Conservation (phyloP, 2,888 invertebrate species). For the Dicyrtomina minuta region DNA sequence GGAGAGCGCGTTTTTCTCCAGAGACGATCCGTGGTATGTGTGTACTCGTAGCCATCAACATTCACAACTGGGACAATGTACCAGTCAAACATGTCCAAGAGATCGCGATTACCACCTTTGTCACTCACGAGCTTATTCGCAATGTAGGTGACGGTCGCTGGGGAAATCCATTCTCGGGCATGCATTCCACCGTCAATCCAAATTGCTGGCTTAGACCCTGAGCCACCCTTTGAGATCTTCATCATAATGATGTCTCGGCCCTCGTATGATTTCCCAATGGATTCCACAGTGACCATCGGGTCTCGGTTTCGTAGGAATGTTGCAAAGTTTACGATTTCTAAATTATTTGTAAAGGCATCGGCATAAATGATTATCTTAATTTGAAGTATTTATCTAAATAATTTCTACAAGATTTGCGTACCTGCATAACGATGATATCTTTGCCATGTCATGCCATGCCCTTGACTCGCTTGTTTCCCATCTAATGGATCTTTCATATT, state of each 20-base stretch:
- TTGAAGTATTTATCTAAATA: constrained; percentile 14
- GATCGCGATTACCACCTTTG: constrained; percentile 57
- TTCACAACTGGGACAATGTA: constrained; percentile 56
- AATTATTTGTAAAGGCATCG: background rate
- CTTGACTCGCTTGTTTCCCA: constrained; percentile 42
- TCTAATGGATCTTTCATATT: too few species aligned
- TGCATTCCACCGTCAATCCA: constrained; percentile 69
- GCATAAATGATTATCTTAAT: background rate
- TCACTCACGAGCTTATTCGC: constrained; percentile 45
- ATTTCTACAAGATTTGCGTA: too few species aligned
- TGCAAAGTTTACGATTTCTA: constrained; percentile 51
- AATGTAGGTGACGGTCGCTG: constrained; percentile 51
- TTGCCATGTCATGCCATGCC: constrained; percentile 49
- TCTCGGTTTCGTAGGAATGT: constrained; percentile 39
- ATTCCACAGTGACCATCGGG: constrained; percentile 46
- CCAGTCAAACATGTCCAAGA: constrained; percentile 63
- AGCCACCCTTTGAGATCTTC: constrained; percentile 55
- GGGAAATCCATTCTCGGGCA: constrained; percentile 61
- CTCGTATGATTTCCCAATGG: constrained; percentile 55
- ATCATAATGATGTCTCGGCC: constrained; percentile 55
- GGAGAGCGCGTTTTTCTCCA: constrained; percentile 64
- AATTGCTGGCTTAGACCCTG: constrained; percentile 57
- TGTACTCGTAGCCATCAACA: constrained; percentile 74
- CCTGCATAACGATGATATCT: constrained; percentile 57
- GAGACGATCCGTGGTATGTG: constrained; percentile 74